A percentile compares a stretch with the other conserved stretches of the same genome.
Evolutionary conservation across 1,140 invertebrate genomes (phyloP).

Genomic region (Platorchestia sp.): DNA sequence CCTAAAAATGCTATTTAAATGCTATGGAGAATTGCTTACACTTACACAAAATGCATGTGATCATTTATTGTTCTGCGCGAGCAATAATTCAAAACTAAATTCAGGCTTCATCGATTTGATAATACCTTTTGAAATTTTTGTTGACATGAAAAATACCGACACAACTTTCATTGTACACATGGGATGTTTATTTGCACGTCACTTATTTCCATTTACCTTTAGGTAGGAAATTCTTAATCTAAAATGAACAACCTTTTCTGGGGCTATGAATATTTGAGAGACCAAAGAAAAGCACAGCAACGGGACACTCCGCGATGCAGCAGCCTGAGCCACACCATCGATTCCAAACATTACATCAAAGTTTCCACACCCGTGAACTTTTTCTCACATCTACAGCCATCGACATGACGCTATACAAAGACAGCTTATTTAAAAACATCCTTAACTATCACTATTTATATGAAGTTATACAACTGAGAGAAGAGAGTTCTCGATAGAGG

Average conservation of each 20-base stretch:
- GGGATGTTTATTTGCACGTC: not conserved
- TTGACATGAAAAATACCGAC: not conserved
- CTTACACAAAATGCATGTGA: too few relatives aligned
- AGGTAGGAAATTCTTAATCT: not conserved
- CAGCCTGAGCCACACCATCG: not conserved
- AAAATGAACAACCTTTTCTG: not conserved
- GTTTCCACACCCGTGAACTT: not conserved
- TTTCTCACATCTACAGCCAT: not conserved
- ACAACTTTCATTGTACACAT: not conserved
- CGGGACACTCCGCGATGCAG: not conserved
- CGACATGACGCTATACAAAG: not conserved
- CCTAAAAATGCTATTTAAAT: too few relatives aligned
- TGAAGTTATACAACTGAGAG: not conserved
- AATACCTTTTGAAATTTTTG: not conserved
- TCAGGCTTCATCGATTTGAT: not conserved
- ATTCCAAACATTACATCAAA: not conserved
- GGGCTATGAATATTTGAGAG: conserved; percentile 22
- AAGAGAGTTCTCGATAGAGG: not conserved
- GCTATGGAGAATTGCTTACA: too few relatives aligned
- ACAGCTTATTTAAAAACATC: not conserved
- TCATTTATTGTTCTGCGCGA: not conserved
- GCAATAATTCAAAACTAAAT: not conserved
- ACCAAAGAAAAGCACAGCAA: not conserved
- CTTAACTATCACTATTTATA: not conserved
- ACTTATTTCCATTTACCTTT: not conserved